Evolutionary conservation across 2,888 invertebrate species (phyloP).

Genomic region (Xestia c-nigrum): DNA sequence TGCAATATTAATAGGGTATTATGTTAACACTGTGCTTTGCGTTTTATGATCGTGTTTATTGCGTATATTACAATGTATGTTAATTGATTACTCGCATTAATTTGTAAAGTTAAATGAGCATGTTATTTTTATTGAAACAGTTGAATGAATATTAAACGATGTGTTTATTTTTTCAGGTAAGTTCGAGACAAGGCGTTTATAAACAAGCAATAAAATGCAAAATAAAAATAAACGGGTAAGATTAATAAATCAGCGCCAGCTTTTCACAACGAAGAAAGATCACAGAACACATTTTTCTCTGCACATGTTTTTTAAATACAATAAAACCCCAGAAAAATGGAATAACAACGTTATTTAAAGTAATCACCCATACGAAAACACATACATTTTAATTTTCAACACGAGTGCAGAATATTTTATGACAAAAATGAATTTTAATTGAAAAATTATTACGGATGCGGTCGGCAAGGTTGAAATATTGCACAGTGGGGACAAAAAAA

Average conservation of each 20-base stretch:
- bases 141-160: neutral
- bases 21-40: slow-evolving; percentile 8
- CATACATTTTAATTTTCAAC: slow-evolving; percentile 70
- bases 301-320: slow-evolving; percentile 37
- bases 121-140: neutral
- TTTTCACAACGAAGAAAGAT: slow-evolving; percentile 6
- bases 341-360: slow-evolving; percentile 60
- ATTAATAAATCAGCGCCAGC: neutral
- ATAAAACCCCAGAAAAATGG: slow-evolving; percentile 42
- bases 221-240: neutral
- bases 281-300: neutral
- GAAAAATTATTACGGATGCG: slow-evolving; percentile 84
- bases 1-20: neutral
- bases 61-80: neutral
- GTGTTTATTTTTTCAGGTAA: slow-evolving; percentile 55
- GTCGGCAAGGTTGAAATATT: slow-evolving; percentile 81
- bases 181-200: slow-evolving; percentile 9
- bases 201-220: neutral
- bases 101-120: neutral
- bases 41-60: slow-evolving; percentile 15
- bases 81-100: neutral
- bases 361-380: slow-evolving; percentile 65
- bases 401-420: slow-evolving; percentile 71
- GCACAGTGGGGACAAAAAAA: slow-evolving; percentile 80
- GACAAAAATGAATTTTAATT: slow-evolving; percentile 81